phyloP scores from a whole-genome alignment of 1,140 invertebrate species.

The Andrena cerasifolii region DNA sequence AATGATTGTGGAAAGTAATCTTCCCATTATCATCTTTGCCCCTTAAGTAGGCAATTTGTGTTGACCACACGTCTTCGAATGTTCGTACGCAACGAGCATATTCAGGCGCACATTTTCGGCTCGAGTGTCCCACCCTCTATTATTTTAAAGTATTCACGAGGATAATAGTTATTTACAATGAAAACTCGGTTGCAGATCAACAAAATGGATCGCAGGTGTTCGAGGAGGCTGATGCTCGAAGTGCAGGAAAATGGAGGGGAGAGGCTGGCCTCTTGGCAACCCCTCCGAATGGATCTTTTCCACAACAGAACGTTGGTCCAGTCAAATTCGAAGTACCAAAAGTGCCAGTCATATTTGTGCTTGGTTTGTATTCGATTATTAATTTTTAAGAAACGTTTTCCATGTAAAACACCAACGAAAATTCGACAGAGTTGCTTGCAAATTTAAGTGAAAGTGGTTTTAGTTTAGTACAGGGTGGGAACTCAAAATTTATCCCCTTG shows the following conservation, averaged over 20 bases:
- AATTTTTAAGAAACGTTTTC: not conserved
- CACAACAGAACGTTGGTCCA: conserved; percentile 89
- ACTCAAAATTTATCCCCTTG: no score
- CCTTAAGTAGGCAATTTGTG: no score
- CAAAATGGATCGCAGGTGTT: conserved; percentile 88
- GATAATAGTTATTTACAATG: not conserved
- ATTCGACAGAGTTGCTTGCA: no score
- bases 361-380: conserved; percentile 84
- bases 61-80: no score
- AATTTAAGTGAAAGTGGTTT: not conserved
- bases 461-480: no score
- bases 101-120: no score
- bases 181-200: conserved; percentile 84
- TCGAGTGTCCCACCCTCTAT: no score
- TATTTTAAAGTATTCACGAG: not conserved
- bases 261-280: conserved; percentile 82
- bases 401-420: no score
- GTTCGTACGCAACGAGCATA: no score
- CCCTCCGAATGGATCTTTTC: conserved; percentile 85
- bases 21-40: no score
- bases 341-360: conserved; percentile 93
- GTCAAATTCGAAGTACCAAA: conserved; percentile 92
- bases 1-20: no score
- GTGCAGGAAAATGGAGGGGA: conserved; percentile 78
- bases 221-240: conserved; percentile 84